Percentiles rank a stretch among this genome's conserved stretches.
These are phyloP conservation scores for Odobenus rosmarus DNA, from an alignment of 2,113 vertebrate genomes.

Conservation along the genomic window DNA sequence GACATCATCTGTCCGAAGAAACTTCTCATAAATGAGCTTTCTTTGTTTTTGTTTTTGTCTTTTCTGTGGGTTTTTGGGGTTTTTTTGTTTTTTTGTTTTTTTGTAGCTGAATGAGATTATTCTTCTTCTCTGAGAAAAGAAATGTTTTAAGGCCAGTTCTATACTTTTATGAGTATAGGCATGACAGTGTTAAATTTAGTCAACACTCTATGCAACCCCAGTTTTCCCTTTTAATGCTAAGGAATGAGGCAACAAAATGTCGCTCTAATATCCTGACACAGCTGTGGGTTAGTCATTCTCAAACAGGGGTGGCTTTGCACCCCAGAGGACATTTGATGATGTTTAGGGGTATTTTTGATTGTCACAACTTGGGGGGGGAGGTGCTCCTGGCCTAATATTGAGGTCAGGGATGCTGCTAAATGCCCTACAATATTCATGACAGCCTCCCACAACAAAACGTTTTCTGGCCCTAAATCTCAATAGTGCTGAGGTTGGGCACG, in stretches of 20 bases:
- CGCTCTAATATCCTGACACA: too few relatives aligned
- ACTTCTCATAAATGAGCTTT: background rate
- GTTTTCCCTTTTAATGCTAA: background rate
- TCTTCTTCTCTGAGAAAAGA: background rate
- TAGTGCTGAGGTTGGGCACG: background rate
- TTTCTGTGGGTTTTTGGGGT: too few relatives aligned
- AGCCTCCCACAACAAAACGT: too few relatives aligned
- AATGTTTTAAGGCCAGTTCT: background rate
- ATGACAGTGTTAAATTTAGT: background rate
- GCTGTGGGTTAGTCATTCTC: background rate
- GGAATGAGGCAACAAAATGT: background rate
- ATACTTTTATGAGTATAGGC: background rate
- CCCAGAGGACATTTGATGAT: background rate
- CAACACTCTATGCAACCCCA: rapidly evolving
- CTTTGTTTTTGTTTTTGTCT: background rate
- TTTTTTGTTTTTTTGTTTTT: background rate
- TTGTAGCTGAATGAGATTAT: background rate
- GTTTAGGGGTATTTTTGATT: background rate
- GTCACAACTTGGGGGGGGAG: rapidly evolving
- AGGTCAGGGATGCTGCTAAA: too few relatives aligned
- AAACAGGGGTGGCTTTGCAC: background rate
- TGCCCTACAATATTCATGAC: rapidly evolving
- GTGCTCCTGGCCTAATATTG: rapidly evolving
- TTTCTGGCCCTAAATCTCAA: rapidly evolving
- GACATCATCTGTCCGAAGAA: background rate